Percentiles rank a stretch among this genome's conserved stretches.
These are phyloP conservation scores for Typhlichthys subterraneus DNA, from an alignment of 2,797 vertebrate species.

Conservation along the genomic window DNA sequence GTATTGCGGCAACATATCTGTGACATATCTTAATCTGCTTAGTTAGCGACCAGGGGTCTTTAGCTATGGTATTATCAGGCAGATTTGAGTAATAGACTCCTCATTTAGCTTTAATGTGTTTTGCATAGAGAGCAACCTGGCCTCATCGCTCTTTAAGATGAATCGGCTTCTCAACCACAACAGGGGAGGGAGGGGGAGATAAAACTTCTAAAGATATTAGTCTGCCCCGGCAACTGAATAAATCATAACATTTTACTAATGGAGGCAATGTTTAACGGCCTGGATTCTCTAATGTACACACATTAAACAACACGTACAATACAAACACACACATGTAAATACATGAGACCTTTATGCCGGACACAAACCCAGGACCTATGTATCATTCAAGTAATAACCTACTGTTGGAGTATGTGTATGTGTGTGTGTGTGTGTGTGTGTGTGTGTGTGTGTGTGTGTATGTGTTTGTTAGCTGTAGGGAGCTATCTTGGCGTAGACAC, in stretches of 20 bases:
- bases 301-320: not conserved
- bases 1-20: conserved; percentile 42
- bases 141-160: conserved; percentile 97
- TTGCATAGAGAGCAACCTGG: conserved; percentile 95
- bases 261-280: conserved; percentile 79
- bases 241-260: conserved; percentile 94
- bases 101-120: conserved; percentile 97
- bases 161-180: conserved; percentile 87
- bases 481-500: conserved; percentile 22
- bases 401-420: too few species aligned
- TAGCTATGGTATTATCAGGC: conserved; percentile 91
- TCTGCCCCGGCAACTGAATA: conserved; percentile 86
- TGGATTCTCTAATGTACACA: conserved; percentile 2
- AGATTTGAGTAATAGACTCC: conserved; percentile 96
- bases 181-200: conserved; percentile 48
- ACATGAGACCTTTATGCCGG: not conserved
- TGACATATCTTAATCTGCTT: conserved; percentile 86
- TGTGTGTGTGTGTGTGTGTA: conserved; percentile 21
- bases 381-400: too few species aligned
- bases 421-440: conserved; percentile 38
- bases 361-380: too few species aligned
- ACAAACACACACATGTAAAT: not conserved
- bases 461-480: conserved; percentile 20
- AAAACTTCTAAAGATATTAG: conserved; percentile 92
- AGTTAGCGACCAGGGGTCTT: conserved; percentile 86